Base-by-base conservation (phyloP, 2,888 invertebrate genomes). In the Luperina testacea region DNA sequence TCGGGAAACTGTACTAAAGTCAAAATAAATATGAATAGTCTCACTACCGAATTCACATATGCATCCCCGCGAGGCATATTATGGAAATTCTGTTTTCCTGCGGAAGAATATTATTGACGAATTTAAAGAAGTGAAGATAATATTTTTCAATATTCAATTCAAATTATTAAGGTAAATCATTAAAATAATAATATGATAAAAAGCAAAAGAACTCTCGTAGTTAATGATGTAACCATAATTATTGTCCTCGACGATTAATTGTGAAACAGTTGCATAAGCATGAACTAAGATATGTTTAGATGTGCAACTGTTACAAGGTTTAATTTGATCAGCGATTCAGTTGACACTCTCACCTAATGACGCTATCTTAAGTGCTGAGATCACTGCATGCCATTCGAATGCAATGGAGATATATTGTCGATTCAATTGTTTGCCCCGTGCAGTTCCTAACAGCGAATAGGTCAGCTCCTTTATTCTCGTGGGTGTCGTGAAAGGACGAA, bases 241-340 rank as follows among this genome's bases (percentile, higher is more conserved):
- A 75, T 27, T 76, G 65, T 74, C 70, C n/a, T 67, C 59, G 63
- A 42, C 27, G 51, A n/a, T 64, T 70, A 70, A 71, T 80, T 78
- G 78, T 72, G 78, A 74, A 85, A 87, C 42, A 63, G 42, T 81
- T 82, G 75, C 80, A 61, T 77, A 75, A 75, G 72, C 51, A 74
- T 81, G 79, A 80, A 84, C 77, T 77, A 77, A 85, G 82, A 87
- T 75, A 75, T 86, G 79, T 78, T 82, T 78, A 83, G 75, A 80
- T 65, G 71, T 71, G 67, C 73, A 88, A 86, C 70, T 75, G 89
- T 89, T 88, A 88, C 88, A 88, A 88, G 89, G 89, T 82, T 83
- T 63, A 68, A 64, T 70, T 84, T 82, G 63, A 89, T 89, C 83
- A 88, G 79, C 59, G 67, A 88, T 88, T 88, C 88, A 84, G 88